phyloP scores from a whole-genome alignment of 2,797 vertebrate species.

The Nannoperca australis region DNA sequence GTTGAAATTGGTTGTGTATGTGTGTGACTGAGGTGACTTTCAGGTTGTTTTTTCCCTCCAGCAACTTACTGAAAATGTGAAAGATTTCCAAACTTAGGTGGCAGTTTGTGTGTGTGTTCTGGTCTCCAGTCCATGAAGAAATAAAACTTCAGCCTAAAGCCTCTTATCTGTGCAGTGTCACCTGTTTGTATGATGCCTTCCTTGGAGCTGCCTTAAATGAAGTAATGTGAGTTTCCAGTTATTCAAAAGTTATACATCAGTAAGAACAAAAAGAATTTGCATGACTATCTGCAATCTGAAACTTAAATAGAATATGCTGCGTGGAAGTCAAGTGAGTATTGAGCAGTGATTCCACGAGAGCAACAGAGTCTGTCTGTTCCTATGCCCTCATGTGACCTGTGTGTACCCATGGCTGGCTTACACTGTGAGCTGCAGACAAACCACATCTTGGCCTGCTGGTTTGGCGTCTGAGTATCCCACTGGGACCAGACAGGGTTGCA shows the following conservation, averaged over 20 bases:
- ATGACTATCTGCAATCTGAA: background rate
- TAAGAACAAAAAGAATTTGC: conserved; percentile 1
- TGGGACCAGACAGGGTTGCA: conserved; percentile 34
- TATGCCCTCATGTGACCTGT: conserved; percentile 32
- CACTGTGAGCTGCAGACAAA: conserved; percentile 27
- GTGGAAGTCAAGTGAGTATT: background rate
- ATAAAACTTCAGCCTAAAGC: conserved; percentile 69
- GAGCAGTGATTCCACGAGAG: background rate
- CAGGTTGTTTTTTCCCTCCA: background rate
- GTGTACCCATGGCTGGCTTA: conserved; percentile 16
- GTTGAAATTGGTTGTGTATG: conserved; percentile 11
- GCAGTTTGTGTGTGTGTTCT: conserved; percentile 41
- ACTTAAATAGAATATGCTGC: background rate
- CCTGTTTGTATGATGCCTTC: conserved; percentile 12
- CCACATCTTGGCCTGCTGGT: conserved; percentile 18
- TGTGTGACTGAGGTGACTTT: conserved; percentile 10
- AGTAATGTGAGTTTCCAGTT: background rate
- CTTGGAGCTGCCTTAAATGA: background rate
- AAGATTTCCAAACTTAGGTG: conserved; percentile 24
- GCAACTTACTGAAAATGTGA: conserved; percentile 45
- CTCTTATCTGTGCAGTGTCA: conserved; percentile 25
- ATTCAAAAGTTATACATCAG: background rate
- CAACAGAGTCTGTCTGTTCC: conserved; percentile 13
- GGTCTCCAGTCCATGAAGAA: conserved; percentile 54
- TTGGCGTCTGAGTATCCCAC: conserved; percentile 41